Evolutionary conservation across 2,888 invertebrate species (phyloP), one percentile per base, ranked within the genome.

Genomic region (Stenolophus ochropezus): DNA sequence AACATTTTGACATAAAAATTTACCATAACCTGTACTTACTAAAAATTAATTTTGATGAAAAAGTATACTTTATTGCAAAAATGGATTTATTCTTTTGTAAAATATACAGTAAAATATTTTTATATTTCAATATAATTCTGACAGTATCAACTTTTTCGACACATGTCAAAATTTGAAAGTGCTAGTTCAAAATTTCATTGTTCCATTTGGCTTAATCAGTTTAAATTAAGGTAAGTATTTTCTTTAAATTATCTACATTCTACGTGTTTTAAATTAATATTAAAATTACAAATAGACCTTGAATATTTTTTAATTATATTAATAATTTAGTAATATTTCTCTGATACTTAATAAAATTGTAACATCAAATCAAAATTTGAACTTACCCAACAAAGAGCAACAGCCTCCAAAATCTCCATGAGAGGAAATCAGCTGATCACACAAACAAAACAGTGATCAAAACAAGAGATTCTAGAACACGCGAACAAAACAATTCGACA

Each of bases 131-230:
- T 42, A 42, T 14, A 25, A 61, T n/a, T 11, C 8, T 77, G 77
- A 65, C 77, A 77, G 65, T 77, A 11, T 42, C 11, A 49, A 6
- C 11, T 8, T 42, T 42, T 76, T 42, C 56, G 77, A 21, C 65
- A 65, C 20, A 65, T 77, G 42, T 77, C 42, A 77, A 77, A 77
- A 21, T 61, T 58, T 42, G 8, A 42, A 58, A 65, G 61, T 47
- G 23, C 47, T 77, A 5, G 65, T 18, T 77, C 58, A 61, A 77
- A 61, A 77, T 42, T 76, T 21, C 0, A 47, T 23, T 6, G 11
- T 20, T 47, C 47, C 3, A 27, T 21, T 61, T 11, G 20, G 5
- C 21, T 61, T 69, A 14, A 16, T 42, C 20, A 16, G 0, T 61
- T 42, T 0, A 33, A 65, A 16, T 77, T 65, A 47, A 65, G 61